Evolutionary conservation across 2,888 invertebrate genomes (phyloP).

Genomic region (Ellobium chinense): DNA sequence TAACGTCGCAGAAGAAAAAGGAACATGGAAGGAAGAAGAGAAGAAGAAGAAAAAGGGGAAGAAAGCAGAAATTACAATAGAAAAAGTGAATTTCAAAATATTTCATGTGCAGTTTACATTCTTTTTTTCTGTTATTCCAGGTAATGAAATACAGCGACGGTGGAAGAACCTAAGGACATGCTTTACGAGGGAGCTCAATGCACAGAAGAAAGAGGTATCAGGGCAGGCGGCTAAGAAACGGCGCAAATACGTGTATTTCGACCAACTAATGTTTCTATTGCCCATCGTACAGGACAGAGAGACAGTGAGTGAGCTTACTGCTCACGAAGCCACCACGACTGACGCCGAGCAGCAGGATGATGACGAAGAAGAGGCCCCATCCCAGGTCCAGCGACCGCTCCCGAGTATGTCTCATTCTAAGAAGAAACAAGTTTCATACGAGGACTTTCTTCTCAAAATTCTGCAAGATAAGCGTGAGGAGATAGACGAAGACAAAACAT

Average conservation of each 20-base stretch:
- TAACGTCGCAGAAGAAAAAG: constrained; percentile 6
- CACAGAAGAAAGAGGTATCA: background rate
- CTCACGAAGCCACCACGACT: background rate
- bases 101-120: too few species aligned
- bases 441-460: constrained; percentile 4
- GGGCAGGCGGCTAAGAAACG: background rate
- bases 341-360: background rate
- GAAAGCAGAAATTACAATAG: too few species aligned
- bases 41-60: constrained; percentile 12
- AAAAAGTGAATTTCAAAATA: too few species aligned
- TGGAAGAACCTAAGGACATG: background rate
- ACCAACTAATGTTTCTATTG: constrained; percentile 6
- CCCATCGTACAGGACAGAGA: background rate
- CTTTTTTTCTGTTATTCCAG: too few species aligned
- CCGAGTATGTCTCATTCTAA: too few species aligned
- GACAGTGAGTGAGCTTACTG: background rate
- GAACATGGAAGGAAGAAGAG: background rate
- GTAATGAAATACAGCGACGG: background rate
- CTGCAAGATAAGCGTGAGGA: constrained; percentile 12
- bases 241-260: constrained; percentile 6
- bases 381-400: background rate
- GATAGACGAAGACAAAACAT: constrained; percentile 4
- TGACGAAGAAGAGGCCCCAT: background rate
- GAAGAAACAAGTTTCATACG: too few species aligned
- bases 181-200: background rate